Evolutionary conservation across 2,888 invertebrate species (phyloP).

Genomic region (Polyommatus iphigenia): DNA sequence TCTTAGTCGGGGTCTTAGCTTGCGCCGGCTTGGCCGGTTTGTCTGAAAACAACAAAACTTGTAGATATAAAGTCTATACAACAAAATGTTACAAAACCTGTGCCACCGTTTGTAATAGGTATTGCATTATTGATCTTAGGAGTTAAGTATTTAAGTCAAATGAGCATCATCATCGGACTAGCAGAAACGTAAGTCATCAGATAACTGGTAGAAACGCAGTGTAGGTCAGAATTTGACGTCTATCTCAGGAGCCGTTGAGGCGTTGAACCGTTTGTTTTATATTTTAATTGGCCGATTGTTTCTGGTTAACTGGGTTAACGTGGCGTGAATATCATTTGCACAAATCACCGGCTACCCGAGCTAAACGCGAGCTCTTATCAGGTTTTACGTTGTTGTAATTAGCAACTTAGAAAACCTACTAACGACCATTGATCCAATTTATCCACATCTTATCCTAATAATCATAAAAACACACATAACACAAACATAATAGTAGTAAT

Average conservation of each 20-base stretch:
- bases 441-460: no score
- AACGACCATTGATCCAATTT: no score
- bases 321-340: conserved; percentile 14
- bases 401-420: neutral
- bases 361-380: neutral
- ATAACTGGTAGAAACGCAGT: neutral
- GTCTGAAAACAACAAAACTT: conserved; percentile 39
- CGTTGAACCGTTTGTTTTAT: neutral
- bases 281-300: neutral
- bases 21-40: conserved; percentile 42
- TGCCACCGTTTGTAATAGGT: conserved; percentile 39
- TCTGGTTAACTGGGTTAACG: conserved; percentile 6
- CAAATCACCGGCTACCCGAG: neutral
- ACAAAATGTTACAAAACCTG: conserved; percentile 31
- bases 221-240: neutral
- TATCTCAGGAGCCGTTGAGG: neutral
- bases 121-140: neutral
- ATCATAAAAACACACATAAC: neutral
- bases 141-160: neutral
- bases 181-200: neutral
- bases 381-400: neutral
- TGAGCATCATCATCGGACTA: neutral
- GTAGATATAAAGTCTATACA: conserved; percentile 32
- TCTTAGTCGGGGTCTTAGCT: conserved; percentile 46
- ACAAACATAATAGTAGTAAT: neutral